Evolutionary conservation across 2,797 vertebrate genomes (phyloP).

Genomic region (Aulostomus chinensis): DNA sequence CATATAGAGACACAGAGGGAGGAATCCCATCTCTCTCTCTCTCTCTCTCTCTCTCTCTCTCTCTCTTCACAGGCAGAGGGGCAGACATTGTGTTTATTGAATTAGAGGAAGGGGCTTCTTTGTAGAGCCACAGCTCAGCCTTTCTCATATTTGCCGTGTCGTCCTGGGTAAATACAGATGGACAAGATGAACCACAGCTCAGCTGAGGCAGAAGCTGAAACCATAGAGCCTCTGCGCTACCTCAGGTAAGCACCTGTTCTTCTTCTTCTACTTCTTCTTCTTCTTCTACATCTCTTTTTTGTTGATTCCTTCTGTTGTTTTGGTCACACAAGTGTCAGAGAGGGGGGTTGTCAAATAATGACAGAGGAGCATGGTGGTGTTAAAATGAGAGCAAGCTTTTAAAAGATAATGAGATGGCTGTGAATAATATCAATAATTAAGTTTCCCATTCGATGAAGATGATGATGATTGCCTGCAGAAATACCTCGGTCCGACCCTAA

Average conservation of each 20-base stretch:
- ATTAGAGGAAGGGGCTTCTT: slow-evolving; percentile 47
- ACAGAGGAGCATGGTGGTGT: slow-evolving; percentile 1
- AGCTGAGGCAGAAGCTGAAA: slow-evolving; percentile 77
- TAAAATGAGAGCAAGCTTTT: slow-evolving; percentile 13
- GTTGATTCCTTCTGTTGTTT: background rate
- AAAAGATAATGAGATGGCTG: background rate
- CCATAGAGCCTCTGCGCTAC: slow-evolving; percentile 80
- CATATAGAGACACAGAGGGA: slow-evolving; percentile 30
- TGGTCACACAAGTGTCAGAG: background rate
- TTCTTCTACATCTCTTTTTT: background rate
- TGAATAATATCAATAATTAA: slow-evolving; percentile 13
- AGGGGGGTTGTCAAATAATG: slow-evolving; percentile 12
- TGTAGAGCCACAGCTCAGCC: slow-evolving; percentile 50
- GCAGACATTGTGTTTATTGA: slow-evolving; percentile 45
- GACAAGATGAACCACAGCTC: slow-evolving; percentile 85
- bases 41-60: slow-evolving; percentile 37
- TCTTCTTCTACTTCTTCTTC: too few relatives aligned
- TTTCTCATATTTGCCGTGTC: slow-evolving; percentile 42
- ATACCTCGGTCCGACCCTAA: background rate
- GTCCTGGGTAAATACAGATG: slow-evolving; percentile 52
- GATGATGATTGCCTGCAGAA: background rate
- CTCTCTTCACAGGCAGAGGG: slow-evolving; percentile 35
- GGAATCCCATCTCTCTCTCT: slow-evolving; percentile 50
- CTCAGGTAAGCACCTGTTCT: slow-evolving; percentile 76
- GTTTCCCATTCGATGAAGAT: background rate